These are phyloP conservation scores for Orthonevra nobilis DNA, from an alignment of 2,888 invertebrate species.

Conservation along the genomic window DNA sequence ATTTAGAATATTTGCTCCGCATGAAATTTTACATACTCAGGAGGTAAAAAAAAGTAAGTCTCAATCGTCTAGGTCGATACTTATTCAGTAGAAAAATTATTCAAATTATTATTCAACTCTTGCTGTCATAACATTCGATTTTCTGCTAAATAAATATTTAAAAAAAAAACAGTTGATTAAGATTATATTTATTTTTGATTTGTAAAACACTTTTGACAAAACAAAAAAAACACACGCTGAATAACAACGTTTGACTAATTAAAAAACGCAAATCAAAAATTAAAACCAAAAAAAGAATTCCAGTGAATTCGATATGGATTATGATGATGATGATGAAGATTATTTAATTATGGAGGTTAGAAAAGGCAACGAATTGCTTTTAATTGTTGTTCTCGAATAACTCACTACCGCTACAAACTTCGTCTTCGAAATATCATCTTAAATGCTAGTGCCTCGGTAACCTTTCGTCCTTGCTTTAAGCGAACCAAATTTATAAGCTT, in stretches of 20 bases:
- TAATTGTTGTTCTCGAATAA: conserved; percentile 38
- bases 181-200: conserved; percentile 52
- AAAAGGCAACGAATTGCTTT: conserved; percentile 49
- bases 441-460: conserved; percentile 40
- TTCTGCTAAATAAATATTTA: conserved; percentile 23
- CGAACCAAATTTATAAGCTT: too few relatives aligned
- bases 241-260: conserved; percentile 51
- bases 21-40: too few relatives aligned
- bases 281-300: conserved; percentile 68
- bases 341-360: conserved; percentile 80
- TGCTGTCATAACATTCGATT: conserved; percentile 30
- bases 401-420: conserved; percentile 22
- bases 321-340: conserved; percentile 76
- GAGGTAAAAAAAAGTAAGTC: too few relatives aligned
- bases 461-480: too few relatives aligned
- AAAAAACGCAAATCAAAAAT: conserved; percentile 32
- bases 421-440: conserved; percentile 57
- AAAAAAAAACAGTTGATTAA: too few relatives aligned
- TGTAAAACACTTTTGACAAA: conserved; percentile 29
- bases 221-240: conserved; percentile 37
- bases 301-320: conserved; percentile 78
- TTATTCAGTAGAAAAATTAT: neutral
- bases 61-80: too few relatives aligned
- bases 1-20: too few relatives aligned
- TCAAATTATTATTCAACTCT: neutral